Evolutionary conservation across 2,888 invertebrate genomes (phyloP).

Genomic region (Drosophila prostipennis): DNA sequence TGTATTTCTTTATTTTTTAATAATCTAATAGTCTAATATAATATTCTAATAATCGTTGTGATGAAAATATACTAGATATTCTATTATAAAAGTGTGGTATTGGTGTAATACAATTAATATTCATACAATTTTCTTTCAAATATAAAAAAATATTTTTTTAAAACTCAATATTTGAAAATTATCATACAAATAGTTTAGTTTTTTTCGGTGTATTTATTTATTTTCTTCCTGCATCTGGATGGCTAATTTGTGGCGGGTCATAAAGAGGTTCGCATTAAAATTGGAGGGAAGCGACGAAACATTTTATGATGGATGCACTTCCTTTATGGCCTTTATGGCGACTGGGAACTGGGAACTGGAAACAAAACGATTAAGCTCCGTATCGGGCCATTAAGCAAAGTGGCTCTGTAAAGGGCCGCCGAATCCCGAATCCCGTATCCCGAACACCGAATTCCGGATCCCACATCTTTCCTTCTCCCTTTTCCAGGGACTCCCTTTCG

Average conservation of each 20-base stretch:
- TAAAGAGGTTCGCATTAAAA: constrained; percentile 15
- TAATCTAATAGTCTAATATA: too few species aligned
- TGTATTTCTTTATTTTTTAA: too few species aligned
- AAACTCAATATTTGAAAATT: too few species aligned
- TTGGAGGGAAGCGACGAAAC: neutral
- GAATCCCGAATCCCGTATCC: neutral
- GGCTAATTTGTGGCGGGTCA: constrained; percentile 13
- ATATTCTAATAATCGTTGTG: too few species aligned
- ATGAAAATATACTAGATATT: too few species aligned
- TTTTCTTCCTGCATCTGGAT: too few species aligned
- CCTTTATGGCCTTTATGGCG: constrained; percentile 4
- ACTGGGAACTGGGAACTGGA: constrained; percentile 8
- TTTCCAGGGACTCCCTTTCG: neutral
- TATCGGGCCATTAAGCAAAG: constrained; percentile 29
- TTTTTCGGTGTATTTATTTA: too few species aligned
- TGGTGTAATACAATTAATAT: too few species aligned
- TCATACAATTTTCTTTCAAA: too few species aligned
- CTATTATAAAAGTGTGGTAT: too few species aligned
- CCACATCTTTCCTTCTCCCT: constrained; percentile 2
- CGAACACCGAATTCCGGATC: neutral
- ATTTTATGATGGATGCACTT: constrained; percentile 24
- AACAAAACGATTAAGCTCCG: constrained; percentile 24
- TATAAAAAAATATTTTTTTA: too few species aligned
- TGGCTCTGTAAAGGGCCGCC: constrained; percentile 9
- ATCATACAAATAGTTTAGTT: too few species aligned